Percentiles rank a stretch among this genome's conserved stretches.
Conservation (phyloP, 2,888 invertebrate species). For the Mesorhabditis spiculigera region DNA sequence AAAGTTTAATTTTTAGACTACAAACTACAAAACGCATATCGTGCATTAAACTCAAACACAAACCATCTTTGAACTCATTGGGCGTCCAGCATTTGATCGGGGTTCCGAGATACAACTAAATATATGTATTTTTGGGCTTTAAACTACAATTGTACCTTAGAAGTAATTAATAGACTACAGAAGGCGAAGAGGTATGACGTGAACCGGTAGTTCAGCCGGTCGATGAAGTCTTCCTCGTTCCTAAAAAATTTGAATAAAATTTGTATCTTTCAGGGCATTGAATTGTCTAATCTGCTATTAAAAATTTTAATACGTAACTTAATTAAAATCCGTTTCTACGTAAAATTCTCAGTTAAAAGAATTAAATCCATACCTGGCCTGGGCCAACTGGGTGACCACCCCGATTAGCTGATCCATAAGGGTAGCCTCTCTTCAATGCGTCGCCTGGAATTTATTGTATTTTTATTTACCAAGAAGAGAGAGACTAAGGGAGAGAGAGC, state of each 20-base stretch:
- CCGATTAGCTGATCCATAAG: conserved; percentile 26
- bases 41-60: neutral
- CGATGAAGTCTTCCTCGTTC: conserved; percentile 60
- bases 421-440: conserved; percentile 7
- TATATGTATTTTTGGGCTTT: conserved; percentile 20
- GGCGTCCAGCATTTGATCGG: conserved; percentile 55
- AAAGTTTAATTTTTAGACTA: too few relatives aligned
- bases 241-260: neutral
- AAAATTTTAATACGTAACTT: too few relatives aligned
- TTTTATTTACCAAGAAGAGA: conserved; percentile 8
- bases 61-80: conserved; percentile 44
- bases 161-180: conserved; percentile 58
- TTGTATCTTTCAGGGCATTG: neutral
- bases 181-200: conserved; percentile 60
- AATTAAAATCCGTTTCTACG: too few relatives aligned
- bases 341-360: neutral
- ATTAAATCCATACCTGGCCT: conserved; percentile 13
- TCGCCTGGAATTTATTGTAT: neutral
- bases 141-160: conserved; percentile 23
- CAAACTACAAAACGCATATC: too few relatives aligned
- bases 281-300: too few relatives aligned
- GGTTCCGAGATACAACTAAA: conserved; percentile 23
- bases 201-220: conserved; percentile 61
- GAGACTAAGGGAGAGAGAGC: neutral
- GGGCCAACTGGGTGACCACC: conserved; percentile 18